These are phyloP conservation scores for Gryllus bimaculatus DNA, from an alignment of 1,140 invertebrate genomes.

Conservation along the genomic window DNA sequence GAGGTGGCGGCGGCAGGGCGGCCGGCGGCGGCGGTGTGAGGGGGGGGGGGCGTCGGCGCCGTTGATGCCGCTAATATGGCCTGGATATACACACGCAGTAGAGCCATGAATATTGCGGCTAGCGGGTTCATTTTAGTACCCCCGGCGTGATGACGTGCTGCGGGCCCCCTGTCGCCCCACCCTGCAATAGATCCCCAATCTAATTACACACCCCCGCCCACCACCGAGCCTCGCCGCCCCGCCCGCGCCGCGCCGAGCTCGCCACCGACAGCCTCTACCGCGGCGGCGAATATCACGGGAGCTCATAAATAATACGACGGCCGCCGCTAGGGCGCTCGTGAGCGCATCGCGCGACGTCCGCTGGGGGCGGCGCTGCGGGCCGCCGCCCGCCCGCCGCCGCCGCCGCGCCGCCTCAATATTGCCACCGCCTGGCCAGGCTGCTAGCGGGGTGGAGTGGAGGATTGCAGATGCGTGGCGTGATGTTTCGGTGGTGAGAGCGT, in stretches of 20 bases:
- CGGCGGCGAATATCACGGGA: constrained; percentile 10
- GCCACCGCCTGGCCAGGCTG: not conserved
- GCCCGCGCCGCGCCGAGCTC: too few species aligned
- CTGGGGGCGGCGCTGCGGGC: too few species aligned
- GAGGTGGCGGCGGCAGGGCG: too few species aligned
- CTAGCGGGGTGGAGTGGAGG: too few species aligned
- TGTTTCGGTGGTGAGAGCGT: too few species aligned
- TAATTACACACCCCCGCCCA: constrained; percentile 18
- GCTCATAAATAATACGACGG: constrained; percentile 18
- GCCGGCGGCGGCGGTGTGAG: not conserved
- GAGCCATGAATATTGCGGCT: constrained; percentile 16
- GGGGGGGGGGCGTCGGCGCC: too few species aligned
- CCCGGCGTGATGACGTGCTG: not conserved
- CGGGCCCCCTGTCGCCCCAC: not conserved
- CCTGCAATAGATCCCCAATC: constrained; percentile 21
- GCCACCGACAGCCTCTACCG: not conserved
- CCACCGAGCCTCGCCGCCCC: not conserved
- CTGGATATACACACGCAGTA: constrained; percentile 10
- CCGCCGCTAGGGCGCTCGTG: not conserved
- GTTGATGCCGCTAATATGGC: constrained; percentile 18
- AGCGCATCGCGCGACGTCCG: not conserved
- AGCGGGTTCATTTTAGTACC: constrained; percentile 16
- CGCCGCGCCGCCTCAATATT: not conserved
- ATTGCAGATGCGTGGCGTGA: too few species aligned
- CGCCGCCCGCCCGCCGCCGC: too few species aligned